These are phyloP conservation scores for Mirounga angustirostris DNA, from an alignment of 2,113 vertebrate species.

Conservation along the genomic window DNA sequence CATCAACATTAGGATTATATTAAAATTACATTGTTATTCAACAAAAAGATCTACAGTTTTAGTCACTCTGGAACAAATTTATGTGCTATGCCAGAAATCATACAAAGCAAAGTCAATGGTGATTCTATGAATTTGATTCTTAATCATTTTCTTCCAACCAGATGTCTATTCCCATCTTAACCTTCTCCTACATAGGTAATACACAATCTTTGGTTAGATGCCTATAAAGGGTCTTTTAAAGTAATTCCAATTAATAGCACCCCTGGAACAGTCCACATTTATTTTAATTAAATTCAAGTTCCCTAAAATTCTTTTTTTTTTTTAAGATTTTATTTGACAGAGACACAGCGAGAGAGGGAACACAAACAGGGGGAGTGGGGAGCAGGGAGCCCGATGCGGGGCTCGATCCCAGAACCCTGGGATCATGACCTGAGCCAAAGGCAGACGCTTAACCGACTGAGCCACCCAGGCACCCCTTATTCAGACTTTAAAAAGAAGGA, in stretches of 20 bases:
- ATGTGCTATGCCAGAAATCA: constrained; percentile 49
- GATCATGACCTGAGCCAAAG: not conserved
- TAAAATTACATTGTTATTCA: constrained; percentile 74
- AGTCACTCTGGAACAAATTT: constrained; percentile 57
- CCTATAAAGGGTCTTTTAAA: not conserved
- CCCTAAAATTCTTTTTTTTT: not conserved
- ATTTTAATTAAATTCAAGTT: constrained; percentile 20
- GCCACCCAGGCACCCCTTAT: not conserved
- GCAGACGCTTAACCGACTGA: not conserved
- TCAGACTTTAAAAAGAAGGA: not conserved
- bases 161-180: not conserved
- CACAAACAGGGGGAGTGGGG: not conserved
- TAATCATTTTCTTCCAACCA: constrained; percentile 4
- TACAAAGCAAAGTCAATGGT: constrained; percentile 22
- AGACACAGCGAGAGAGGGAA: not conserved
- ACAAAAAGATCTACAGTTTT: constrained; percentile 70
- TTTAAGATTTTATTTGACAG: not conserved
- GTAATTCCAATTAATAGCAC: constrained; percentile 29
- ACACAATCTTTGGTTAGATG: not conserved
- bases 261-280: constrained; percentile 18
- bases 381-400: not conserved
- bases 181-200: not conserved
- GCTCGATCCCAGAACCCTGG: not conserved
- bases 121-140: constrained; percentile 31
- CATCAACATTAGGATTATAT: constrained; percentile 66